These are phyloP conservation scores for Alentia gelatinosa DNA, from an alignment of 2,888 invertebrate species.

Conservation along the genomic window DNA sequence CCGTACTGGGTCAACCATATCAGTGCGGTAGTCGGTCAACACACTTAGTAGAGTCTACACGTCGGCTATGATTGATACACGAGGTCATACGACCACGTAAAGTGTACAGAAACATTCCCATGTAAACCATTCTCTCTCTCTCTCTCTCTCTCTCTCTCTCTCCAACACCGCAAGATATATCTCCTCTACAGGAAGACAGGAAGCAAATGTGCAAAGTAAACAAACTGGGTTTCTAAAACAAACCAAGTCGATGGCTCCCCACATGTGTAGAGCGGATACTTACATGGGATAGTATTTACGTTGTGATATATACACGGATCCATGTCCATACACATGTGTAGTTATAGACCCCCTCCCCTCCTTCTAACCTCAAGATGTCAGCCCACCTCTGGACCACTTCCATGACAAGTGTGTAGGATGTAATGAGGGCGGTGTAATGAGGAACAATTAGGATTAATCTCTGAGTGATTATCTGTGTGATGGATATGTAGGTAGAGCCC, in stretches of 20 bases:
- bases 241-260: not conserved
- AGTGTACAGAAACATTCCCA: not conserved
- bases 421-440: conserved; percentile 36
- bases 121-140: not conserved
- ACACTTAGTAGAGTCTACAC: too few relatives aligned
- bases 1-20: too few relatives aligned
- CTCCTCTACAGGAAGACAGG: not conserved
- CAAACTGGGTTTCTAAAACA: not conserved
- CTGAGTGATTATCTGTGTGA: not conserved
- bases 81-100: not conserved
- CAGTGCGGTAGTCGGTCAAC: too few relatives aligned
- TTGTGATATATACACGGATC: not conserved
- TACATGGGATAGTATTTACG: not conserved
- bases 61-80: not conserved
- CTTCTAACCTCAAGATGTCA: not conserved
- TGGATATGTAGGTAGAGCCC: not conserved
- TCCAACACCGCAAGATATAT: not conserved
- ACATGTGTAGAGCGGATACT: too few relatives aligned
- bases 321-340: not conserved
- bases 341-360: not conserved
- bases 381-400: not conserved
- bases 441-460: conserved; percentile 40
- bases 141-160: not conserved
- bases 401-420: conserved; percentile 29
- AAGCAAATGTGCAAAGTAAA: not conserved